Conservation (phyloP, 2,888 invertebrate species). For the Lepidochrysops patricia region DNA sequence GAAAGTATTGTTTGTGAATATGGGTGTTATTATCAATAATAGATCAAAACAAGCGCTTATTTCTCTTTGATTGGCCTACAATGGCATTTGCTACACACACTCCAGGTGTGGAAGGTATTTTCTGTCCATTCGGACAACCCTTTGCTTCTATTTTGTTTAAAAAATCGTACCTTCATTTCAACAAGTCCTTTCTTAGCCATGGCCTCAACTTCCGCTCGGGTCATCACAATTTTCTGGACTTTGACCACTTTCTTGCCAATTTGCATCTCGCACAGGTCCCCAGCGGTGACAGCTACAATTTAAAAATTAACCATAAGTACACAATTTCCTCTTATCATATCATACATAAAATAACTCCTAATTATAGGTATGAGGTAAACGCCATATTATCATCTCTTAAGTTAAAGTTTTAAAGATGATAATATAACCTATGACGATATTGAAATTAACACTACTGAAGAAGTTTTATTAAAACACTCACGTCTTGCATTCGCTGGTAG, state of each 20-base stretch:
- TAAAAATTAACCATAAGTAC: slow-evolving; percentile 13
- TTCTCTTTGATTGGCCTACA: too few relatives aligned
- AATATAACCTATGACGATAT: too few relatives aligned
- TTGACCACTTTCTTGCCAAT: slow-evolving; percentile 77
- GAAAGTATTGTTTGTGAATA: too few relatives aligned
- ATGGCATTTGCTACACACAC: too few relatives aligned
- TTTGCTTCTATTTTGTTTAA: not conserved
- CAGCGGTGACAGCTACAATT: slow-evolving; percentile 35
- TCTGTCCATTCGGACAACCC: not conserved
- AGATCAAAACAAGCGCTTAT: too few relatives aligned
- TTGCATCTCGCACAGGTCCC: slow-evolving; percentile 67
- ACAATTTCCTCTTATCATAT: too few relatives aligned
- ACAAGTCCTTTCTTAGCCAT: slow-evolving; percentile 80
- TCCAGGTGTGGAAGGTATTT: not conserved
- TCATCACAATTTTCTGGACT: slow-evolving; percentile 79
- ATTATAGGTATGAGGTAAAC: too few relatives aligned
- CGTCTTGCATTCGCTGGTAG: slow-evolving; percentile 46
- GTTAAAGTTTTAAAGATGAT: too few relatives aligned
- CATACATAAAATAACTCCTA: too few relatives aligned
- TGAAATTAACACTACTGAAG: too few relatives aligned
- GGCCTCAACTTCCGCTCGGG: slow-evolving; percentile 78
- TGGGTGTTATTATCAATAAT: too few relatives aligned
- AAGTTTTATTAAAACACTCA: slow-evolving; percentile 32
- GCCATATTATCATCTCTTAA: too few relatives aligned
- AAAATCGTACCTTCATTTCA: slow-evolving; percentile 65